Percentiles rank a stretch among this genome's conserved stretches.
These are phyloP conservation scores for Metalampra italica DNA, from an alignment of 2,888 invertebrate genomes.

Conservation along the genomic window DNA sequence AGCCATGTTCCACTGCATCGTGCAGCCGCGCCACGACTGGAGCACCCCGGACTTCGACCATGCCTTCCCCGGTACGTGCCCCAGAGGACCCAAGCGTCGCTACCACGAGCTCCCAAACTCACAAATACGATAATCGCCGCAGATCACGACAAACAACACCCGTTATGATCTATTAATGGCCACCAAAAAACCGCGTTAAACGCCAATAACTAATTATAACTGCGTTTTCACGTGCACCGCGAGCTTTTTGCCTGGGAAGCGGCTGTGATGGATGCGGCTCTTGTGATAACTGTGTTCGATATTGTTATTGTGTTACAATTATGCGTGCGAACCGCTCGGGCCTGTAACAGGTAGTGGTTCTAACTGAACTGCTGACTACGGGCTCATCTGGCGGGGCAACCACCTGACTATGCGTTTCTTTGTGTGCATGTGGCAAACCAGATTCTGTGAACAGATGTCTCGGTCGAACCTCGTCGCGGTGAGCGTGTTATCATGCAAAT, in stretches of 20 bases:
- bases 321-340: constrained; percentile 2
- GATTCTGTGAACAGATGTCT: constrained; percentile 1
- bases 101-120: no score
- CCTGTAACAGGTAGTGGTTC: background rate
- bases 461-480: background rate
- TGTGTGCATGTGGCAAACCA: background rate
- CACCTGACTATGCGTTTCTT: background rate
- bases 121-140: background rate
- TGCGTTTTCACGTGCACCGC: constrained; percentile 22
- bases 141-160: background rate
- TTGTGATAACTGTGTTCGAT: constrained; percentile 7
- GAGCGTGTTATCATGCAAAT: constrained; percentile 6
- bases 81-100: background rate
- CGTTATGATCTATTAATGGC: constrained; percentile 33
- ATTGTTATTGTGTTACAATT: constrained; percentile 17
- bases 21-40: constrained; percentile 88
- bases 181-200: constrained; percentile 28
- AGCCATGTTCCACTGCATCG: constrained; percentile 89
- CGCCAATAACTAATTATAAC: constrained; percentile 48
- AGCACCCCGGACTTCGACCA: constrained; percentile 84
- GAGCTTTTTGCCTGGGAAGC: constrained; percentile 20
- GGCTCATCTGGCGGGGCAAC: background rate
- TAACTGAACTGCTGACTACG: no score
- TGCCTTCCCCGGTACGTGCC: constrained; percentile 84
- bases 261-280: constrained; percentile 6